Conservation (phyloP, 2,797 vertebrate species). For the Garrulus glandarius region DNA sequence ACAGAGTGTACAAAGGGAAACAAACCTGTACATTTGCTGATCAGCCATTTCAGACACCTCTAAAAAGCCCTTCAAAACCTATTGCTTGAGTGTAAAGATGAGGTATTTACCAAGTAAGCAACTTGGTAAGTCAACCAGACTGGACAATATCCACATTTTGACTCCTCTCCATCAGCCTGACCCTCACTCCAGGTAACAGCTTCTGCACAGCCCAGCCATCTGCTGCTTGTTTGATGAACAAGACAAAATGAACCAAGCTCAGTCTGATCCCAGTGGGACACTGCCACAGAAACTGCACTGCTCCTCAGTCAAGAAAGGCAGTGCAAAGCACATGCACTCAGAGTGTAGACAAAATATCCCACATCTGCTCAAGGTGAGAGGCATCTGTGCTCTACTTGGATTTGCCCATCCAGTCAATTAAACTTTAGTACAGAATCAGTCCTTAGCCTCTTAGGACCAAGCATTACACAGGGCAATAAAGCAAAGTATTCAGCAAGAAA, state of each 20-base stretch:
- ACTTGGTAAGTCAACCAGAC: not conserved
- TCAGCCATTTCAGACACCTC: not conserved
- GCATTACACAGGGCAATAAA: not conserved
- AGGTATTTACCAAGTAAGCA: not conserved
- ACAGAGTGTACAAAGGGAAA: not conserved
- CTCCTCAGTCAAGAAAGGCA: not conserved
- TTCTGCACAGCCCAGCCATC: not conserved
- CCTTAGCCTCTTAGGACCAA: not conserved
- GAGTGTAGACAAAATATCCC: not conserved
- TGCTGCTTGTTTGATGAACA: not conserved
- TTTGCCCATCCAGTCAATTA: not conserved
- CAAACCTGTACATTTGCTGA: not conserved
- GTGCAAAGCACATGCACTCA: accelerated
- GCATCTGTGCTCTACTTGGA: not conserved
- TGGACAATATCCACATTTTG: not conserved
- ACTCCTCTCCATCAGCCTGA: not conserved
- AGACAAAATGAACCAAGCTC: not conserved
- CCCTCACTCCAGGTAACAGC: not conserved
- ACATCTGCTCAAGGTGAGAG: not conserved
- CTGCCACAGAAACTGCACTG: not conserved
- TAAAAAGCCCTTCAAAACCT: not conserved
- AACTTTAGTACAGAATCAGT: not conserved
- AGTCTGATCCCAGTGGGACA: not conserved
- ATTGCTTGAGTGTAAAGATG: not conserved
- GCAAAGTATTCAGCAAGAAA: not conserved